Evolutionary conservation across 2,113 vertebrate genomes (phyloP), one percentile per base, ranked within the genome.

Genomic region (Callipepla squamata): DNA sequence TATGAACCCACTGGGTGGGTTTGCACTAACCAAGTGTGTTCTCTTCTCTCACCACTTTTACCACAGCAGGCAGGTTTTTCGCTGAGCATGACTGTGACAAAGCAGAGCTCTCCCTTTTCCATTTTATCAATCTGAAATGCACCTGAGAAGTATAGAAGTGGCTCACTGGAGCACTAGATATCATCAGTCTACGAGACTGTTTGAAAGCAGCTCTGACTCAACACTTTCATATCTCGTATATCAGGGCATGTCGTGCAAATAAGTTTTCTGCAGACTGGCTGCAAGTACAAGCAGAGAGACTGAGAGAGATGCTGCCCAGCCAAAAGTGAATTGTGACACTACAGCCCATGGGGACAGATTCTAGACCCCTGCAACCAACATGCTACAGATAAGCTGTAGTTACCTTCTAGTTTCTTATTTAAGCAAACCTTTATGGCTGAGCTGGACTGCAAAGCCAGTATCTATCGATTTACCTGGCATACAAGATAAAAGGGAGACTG

Each of bases 291-390:
- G 19, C 7, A 45, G 32, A 42, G 58, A 12, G 61, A 51, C 48
- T 1, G 28, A 23, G 42, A 82, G 59, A 69, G 1, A 4, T 0
- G 1, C 16, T 75, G 42, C 23, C 53, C 45, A 74, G 55, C 59
- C 1, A 0, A 30, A 9, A 51, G n/a, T n/a, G 57, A 48, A 51
- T 18, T 0, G 0, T 50, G 20, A 4, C n/a, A 16, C 2, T 2
- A 4, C 23, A 82, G 55, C 20, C 48, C 47, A 47, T 0, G 0
- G 28, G 75, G 36, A 32, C 83, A 53, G 21, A 21, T 89, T 34
- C 66, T 12, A 4, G 34, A 6, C 18, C 51, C 4, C 9, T 6
- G 21, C 45, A 21, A 36, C 40, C 55, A 72, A 7, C 3, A 1
- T 7, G 13, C 28, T 36, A 68, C 67, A 40, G 40, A 34, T 9